phyloP scores from a whole-genome alignment of 2,113 vertebrate species.

The Pelodiscus sinensis region DNA sequence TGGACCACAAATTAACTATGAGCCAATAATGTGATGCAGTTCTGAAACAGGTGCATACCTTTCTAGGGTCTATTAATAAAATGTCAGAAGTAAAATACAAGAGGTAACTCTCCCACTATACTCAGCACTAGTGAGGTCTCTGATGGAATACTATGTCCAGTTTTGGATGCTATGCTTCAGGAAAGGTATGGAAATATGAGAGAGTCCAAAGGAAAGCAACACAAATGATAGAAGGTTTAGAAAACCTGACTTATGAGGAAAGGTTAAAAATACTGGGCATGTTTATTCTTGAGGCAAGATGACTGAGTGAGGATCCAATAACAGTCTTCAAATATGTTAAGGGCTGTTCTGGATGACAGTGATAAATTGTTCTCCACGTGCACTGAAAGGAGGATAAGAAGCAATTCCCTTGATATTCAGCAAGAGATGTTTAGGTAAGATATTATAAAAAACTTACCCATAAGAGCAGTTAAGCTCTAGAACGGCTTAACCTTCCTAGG shows the following conservation, averaged over 20 bases:
- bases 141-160: neutral
- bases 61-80: too few relatives aligned
- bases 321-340: neutral
- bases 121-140: neutral
- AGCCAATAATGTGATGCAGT: too few relatives aligned
- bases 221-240: neutral
- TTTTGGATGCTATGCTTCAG: neutral
- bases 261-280: neutral
- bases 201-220: neutral
- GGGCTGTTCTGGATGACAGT: neutral
- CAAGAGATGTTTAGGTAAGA: neutral
- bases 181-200: neutral
- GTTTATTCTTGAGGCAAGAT: neutral
- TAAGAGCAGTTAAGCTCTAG: neutral
- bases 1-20: too few relatives aligned
- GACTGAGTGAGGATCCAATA: neutral
- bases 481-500: neutral
- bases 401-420: neutral
- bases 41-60: too few relatives aligned
- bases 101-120: too few relatives aligned
- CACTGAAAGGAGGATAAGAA: neutral
- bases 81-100: too few relatives aligned
- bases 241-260: neutral
- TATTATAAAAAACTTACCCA: neutral
- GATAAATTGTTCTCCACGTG: neutral